phyloP scores from a whole-genome alignment of 2,888 invertebrate genomes.

The Euspilapteryx auroguttella region DNA sequence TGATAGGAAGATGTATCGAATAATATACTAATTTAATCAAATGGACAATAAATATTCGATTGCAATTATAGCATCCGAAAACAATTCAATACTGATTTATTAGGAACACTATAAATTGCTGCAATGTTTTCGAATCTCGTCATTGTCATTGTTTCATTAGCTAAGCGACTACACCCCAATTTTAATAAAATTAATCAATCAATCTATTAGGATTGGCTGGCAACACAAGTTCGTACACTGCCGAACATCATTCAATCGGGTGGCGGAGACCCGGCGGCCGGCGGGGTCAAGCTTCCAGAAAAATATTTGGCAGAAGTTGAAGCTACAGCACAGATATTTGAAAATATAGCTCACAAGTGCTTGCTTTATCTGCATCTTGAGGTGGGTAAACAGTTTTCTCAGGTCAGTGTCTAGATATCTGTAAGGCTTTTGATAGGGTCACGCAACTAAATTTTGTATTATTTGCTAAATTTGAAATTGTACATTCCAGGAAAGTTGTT shows the following conservation, averaged over 20 bases:
- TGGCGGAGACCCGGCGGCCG: slow-evolving; percentile 5
- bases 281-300: slow-evolving; percentile 40
- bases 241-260: background rate
- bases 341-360: slow-evolving; percentile 89
- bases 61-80: no score
- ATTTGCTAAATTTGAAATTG: background rate
- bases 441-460: background rate
- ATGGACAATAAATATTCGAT: no score
- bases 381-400: slow-evolving; percentile 37
- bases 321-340: slow-evolving; percentile 77
- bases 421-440: background rate
- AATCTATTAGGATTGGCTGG: slow-evolving; percentile 40
- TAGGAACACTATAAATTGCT: no score
- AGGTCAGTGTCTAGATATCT: slow-evolving; percentile 8
- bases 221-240: slow-evolving; percentile 37
- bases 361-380: slow-evolving; percentile 91
- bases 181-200: slow-evolving; percentile 53
- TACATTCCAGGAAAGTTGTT: no score
- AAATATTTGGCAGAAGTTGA: slow-evolving; percentile 67
- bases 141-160: no score
- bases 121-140: no score
- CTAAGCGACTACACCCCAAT: no score
- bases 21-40: no score
- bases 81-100: no score
- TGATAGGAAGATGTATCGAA: no score